Base-by-base conservation (phyloP, 2,113 vertebrate species). In the Gallinago jamesoni region DNA sequence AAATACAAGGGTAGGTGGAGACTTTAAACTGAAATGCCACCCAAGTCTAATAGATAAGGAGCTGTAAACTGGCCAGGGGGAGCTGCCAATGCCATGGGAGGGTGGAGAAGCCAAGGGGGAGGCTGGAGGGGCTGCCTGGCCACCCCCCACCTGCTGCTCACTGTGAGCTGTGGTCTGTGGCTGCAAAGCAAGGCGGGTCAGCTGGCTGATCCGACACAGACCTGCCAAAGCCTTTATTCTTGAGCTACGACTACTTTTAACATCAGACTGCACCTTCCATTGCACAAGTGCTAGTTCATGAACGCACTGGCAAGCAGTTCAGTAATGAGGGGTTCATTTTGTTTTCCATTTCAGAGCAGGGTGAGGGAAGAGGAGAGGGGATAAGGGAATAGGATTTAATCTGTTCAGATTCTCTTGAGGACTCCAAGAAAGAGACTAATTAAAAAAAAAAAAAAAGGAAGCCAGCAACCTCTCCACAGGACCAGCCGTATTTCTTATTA, bases 121-220 rank as follows among this genome's bases (percentile, higher is more conserved):
- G 25, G 67, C 39, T 6, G 4, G 35, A 56, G 39, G 15, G 39
- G 6, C 69, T 63, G 17, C 3, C 21, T 55, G 83, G 75, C 67
- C 2, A 1, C 33, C 37, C 28, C 25, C 9, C 1, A 14, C 24
- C 47, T 0, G 60, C 37, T 39, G 60, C 47, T 48, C 2, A 3
- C 31, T 7, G 12, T 2, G 13, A 27, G 50, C 45, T 53, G 43
- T 28, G 37, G 45, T 60, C 21, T 10, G 66, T 1, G 1, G 56
- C 9, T 28, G 39, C 76, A 76, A 45, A 76, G 56, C 39, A 24
- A 59, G 50, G 35, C 50, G 47, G n/a, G 30, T 50, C 57, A 52
- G 52, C 48, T 79, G 10, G 1, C 18, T 23, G 56, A 19, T 13
- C 69, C 11, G 2, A 45, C 48, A 72, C 18, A 75, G 39, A 59